Conservation (phyloP, 2,888 invertebrate genomes). For the Furcula furcula region DNA sequence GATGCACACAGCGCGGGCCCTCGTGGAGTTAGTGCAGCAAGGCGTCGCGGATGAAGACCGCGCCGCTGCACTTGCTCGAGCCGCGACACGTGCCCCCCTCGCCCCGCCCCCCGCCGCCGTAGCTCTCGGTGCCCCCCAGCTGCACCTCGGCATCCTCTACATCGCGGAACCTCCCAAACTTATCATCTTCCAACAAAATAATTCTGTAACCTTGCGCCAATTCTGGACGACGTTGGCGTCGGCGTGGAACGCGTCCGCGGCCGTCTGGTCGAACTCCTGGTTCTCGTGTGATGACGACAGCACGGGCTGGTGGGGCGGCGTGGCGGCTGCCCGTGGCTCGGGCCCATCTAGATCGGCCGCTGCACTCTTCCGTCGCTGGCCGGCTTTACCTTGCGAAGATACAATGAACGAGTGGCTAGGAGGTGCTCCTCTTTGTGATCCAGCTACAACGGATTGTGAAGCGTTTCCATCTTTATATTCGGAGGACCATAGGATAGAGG, state of each 20-base stretch:
- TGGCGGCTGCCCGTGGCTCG: slow-evolving; percentile 65
- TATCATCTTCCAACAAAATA: slow-evolving; percentile 73
- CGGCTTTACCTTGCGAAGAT: slow-evolving; percentile 88
- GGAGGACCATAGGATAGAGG: slow-evolving; percentile 54
- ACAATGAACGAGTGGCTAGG: slow-evolving; percentile 85
- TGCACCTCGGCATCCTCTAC: slow-evolving; percentile 74
- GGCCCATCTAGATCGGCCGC: slow-evolving; percentile 79
- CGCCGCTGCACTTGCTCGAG: slow-evolving; percentile 66
- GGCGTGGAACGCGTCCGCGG: slow-evolving; percentile 71
- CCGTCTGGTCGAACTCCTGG: slow-evolving; percentile 75
- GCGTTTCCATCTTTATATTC: slow-evolving; percentile 48
- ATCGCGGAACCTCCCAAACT: slow-evolving; percentile 62
- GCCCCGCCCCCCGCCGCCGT: slow-evolving; percentile 68
- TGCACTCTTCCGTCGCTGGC: slow-evolving; percentile 82
- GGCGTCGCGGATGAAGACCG: slow-evolving; percentile 64
- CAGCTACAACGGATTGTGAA: slow-evolving; percentile 62
- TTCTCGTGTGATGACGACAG: slow-evolving; percentile 63
- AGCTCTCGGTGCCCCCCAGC: slow-evolving; percentile 74
- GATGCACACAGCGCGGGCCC: slow-evolving; percentile 68
- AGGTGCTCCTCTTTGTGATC: slow-evolving; percentile 68
- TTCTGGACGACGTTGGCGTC: slow-evolving; percentile 80
- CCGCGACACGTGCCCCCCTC: slow-evolving; percentile 64
- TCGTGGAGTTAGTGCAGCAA: slow-evolving; percentile 70
- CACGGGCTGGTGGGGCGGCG: slow-evolving; percentile 72
- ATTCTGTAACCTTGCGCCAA: slow-evolving; percentile 71